A percentile compares a stretch with the other conserved stretches of the same genome.
These are phyloP conservation scores for Thalassarche chlororhynchos DNA, from an alignment of 2,113 vertebrate genomes.

Conservation along the genomic window DNA sequence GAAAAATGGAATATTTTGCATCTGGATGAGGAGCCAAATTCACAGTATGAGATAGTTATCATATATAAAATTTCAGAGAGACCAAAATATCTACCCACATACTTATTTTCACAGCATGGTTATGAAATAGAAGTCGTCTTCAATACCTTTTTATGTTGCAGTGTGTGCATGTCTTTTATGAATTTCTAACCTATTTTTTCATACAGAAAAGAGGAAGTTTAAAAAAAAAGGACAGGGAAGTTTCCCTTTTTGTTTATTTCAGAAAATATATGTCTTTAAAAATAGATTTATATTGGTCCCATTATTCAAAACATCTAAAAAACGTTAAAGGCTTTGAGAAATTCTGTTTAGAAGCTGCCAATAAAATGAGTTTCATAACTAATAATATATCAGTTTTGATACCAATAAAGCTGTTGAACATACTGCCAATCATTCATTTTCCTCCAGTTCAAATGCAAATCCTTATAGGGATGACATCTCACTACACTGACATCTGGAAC, in stretches of 20 bases:
- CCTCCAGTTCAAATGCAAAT: conserved; percentile 20
- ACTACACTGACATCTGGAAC: conserved; percentile 63
- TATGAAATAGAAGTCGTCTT: background rate
- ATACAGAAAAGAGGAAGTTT: background rate
- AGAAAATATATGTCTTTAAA: background rate
- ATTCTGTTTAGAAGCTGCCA: background rate
- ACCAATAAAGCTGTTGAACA: conserved; percentile 9
- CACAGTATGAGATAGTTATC: background rate
- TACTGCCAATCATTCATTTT: conserved; percentile 18
- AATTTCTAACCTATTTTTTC: background rate
- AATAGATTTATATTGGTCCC: background rate
- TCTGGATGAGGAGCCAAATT: conserved; percentile 3
- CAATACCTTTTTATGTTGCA: background rate
- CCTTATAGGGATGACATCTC: conserved; percentile 42
- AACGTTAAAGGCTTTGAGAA: background rate
- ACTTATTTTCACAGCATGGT: background rate
- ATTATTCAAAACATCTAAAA: background rate
- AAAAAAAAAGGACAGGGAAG: background rate
- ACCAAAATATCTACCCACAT: background rate
- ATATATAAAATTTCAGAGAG: background rate
- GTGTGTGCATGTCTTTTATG: background rate
- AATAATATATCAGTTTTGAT: conserved; percentile 1
- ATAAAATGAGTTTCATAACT: conserved; percentile 3
- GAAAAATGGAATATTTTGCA: background rate
- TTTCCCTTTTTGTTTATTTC: background rate